phyloP scores from a whole-genome alignment of 2,797 vertebrate species.

The Pagetopsis macropterus region DNA sequence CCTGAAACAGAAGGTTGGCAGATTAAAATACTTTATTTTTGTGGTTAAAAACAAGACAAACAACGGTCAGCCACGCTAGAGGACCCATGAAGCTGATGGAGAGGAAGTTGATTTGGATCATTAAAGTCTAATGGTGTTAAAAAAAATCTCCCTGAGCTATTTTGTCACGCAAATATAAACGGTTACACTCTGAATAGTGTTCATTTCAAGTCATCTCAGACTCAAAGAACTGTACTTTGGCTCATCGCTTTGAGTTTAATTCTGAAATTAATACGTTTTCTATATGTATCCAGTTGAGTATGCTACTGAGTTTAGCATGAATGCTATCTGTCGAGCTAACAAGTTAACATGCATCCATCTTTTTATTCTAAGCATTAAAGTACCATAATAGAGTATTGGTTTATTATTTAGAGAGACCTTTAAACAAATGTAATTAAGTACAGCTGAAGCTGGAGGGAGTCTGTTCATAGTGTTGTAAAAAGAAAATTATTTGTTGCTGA shows the following conservation, averaged over 20 bases:
- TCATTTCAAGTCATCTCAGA: too few relatives aligned
- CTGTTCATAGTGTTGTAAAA: neutral
- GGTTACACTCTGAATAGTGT: too few relatives aligned
- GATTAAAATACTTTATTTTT: constrained; percentile 18
- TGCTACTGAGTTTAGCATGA: too few relatives aligned
- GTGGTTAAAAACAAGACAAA: neutral
- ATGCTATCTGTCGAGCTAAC: neutral
- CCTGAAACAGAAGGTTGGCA: constrained; percentile 8
- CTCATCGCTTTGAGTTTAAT: neutral
- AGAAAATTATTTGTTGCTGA: neutral
- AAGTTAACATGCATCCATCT: neutral
- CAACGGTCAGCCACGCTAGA: neutral
- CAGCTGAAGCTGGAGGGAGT: neutral
- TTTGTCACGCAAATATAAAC: neutral
- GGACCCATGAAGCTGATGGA: neutral
- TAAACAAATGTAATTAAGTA: neutral
- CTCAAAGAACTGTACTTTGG: neutral
- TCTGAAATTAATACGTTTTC: too few relatives aligned
- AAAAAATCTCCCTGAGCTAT: neutral
- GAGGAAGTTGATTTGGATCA: neutral
- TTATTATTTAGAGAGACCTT: neutral
- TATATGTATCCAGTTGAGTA: too few relatives aligned
- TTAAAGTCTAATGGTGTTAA: neutral
- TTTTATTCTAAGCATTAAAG: neutral
- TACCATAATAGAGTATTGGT: neutral